Evolutionary conservation across 2,888 invertebrate genomes (phyloP), one percentile per base, ranked within the genome.

Genomic region (Schrankia costaestrigalis): DNA sequence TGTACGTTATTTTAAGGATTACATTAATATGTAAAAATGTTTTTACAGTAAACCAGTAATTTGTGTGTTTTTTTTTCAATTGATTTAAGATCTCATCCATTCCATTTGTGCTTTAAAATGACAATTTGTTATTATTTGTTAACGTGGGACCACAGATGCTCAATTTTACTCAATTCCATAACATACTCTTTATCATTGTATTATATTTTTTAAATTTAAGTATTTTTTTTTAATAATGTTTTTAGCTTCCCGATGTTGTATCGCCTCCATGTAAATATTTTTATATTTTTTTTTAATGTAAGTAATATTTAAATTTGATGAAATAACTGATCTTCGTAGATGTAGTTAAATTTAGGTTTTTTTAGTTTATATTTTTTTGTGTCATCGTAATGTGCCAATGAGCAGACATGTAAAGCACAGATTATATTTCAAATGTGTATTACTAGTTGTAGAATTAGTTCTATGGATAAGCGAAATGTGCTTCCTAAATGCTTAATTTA

Each of bases 341-440:
- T 55, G 63, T 69, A 73, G 51, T 44, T 51, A 69, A 64, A 63
- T 53, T 61, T 67, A 70, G 53, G 50, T 53, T 55, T 53, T 49
- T 67, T 63, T 39, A 58, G 12, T 66, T 57, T 63, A 63, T 28
- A 11, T 59, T 58, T 62, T 68, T 63, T 67, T 79, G 85, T 85
- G 85, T 85, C 85, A 85, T 86, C 63, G 52, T 69, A 58, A 75
- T 73, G 84, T 85, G 85, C 85, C 85, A 85, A 83, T 66, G 82
- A 73, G 82, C 82, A 71, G 64, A 66, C 57, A 56, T 58, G 48
- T 42, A 46, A 44, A 50, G 41, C 53, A 46, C 49, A 55, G 52
- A 51, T 36, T 49, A 47, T 50, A 49, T 63, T 31, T 71, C 65
- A 37, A 59, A 56, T 65, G 69, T 77, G 71, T 78, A 73, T 72